Conservation (phyloP, 2,113 vertebrate species). For the Clinocottus analis region DNA sequence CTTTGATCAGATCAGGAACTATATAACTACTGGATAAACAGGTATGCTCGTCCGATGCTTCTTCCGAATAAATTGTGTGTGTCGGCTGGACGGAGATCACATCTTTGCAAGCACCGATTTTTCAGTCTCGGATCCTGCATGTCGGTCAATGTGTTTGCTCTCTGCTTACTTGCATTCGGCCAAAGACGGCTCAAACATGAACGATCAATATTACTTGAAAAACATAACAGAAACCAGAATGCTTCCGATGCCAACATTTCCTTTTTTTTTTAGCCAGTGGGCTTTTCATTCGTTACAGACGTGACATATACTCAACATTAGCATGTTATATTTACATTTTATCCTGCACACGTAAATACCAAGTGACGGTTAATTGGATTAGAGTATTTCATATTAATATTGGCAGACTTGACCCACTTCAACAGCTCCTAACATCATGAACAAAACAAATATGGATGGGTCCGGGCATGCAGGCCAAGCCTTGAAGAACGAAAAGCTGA, state of each 20-base stretch:
- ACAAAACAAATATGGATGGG: slow-evolving; percentile 10
- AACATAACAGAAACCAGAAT: not conserved
- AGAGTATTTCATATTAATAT: not conserved
- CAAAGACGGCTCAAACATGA: not conserved
- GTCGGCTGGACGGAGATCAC: not conserved
- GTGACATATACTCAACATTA: too few relatives aligned
- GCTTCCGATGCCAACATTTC: not conserved
- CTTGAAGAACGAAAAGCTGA: slow-evolving; percentile 16
- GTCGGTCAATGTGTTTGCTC: not conserved
- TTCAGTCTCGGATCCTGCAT: not conserved
- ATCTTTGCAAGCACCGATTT: not conserved
- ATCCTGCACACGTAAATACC: not conserved
- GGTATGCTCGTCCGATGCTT: slow-evolving; percentile 9
- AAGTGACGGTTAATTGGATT: not conserved
- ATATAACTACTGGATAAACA: not conserved
- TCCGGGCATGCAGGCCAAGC: slow-evolving; percentile 31
- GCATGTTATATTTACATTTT: too few relatives aligned
- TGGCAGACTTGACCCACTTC: not conserved
- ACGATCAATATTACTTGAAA: not conserved
- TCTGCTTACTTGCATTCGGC: not conserved
- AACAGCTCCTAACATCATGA: not conserved
- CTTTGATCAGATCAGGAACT: slow-evolving; percentile 27
- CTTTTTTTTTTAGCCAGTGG: not conserved
- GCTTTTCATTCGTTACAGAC: too few relatives aligned
- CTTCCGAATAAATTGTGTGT: slow-evolving; percentile 26